These are phyloP conservation scores for Seison nebaliae DNA, from an alignment of 1,140 invertebrate genomes.

Conservation along the genomic window DNA sequence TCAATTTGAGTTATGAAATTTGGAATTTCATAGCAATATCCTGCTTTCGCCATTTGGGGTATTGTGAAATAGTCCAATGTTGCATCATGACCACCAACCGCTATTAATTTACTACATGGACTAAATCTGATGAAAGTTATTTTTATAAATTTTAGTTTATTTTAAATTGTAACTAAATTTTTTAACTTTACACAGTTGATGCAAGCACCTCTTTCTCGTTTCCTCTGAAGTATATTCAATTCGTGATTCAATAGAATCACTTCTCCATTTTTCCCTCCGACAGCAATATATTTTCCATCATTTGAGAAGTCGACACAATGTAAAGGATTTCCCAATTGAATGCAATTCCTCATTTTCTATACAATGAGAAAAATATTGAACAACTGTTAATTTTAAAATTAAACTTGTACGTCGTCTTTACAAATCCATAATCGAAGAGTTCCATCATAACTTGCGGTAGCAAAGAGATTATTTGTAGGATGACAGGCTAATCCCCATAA, in stretches of 20 bases:
- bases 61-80: conserved; percentile 27
- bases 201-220: conserved; percentile 4
- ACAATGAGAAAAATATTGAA: neutral
- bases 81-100: conserved; percentile 23
- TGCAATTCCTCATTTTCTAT: neutral
- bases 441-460: conserved; percentile 26
- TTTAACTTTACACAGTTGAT: conserved; percentile 7
- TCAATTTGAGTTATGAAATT: conserved; percentile 26
- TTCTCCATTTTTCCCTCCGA: conserved; percentile 23
- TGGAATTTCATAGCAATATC: conserved; percentile 24
- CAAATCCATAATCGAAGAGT: conserved; percentile 6
- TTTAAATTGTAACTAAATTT: neutral
- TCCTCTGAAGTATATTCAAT: conserved; percentile 5
- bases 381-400: conserved; percentile 23
- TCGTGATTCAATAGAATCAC: conserved; percentile 1
- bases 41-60: conserved; percentile 17
- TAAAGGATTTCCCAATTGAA: neutral
- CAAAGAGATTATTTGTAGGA: conserved; percentile 19
- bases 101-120: conserved; percentile 20
- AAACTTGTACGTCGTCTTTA: conserved; percentile 15
- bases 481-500: conserved; percentile 26
- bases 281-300: conserved; percentile 24
- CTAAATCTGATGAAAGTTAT: conserved; percentile 20
- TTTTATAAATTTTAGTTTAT: neutral
- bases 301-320: conserved; percentile 20